These are phyloP conservation scores for Smutsia temminckii DNA, from an alignment of 2,797 vertebrate species.

Conservation along the genomic window DNA sequence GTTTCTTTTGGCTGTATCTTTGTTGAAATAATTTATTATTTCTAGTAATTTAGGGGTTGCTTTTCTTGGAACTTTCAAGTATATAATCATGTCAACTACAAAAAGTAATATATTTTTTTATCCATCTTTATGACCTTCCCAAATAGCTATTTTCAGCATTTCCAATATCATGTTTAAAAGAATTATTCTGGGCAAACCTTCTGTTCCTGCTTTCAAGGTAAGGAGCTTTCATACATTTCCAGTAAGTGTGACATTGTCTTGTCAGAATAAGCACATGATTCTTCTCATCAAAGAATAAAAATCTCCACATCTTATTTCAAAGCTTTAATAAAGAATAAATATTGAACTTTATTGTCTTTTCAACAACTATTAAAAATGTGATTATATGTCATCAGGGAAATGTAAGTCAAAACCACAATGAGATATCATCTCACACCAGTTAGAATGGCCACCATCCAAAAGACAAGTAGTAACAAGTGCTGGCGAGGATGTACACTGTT, in stretches of 20 bases:
- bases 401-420: too few species aligned
- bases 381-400: too few species aligned
- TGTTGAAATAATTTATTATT: slow-evolving; percentile 69
- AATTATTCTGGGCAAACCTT: background rate
- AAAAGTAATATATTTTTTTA: slow-evolving; percentile 44
- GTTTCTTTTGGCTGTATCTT: slow-evolving; percentile 63
- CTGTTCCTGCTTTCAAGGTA: background rate
- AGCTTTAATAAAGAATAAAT: background rate
- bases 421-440: too few species aligned
- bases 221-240: background rate
- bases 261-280: background rate
- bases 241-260: background rate
- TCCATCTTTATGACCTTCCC: slow-evolving; percentile 42
- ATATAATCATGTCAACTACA: slow-evolving; percentile 54
- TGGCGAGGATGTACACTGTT: too few species aligned
- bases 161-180: background rate
- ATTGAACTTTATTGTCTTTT: background rate
- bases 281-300: background rate
- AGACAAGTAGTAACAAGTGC: too few species aligned
- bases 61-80: slow-evolving; percentile 70
- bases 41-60: slow-evolving; percentile 54
- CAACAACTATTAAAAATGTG: background rate
- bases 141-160: slow-evolving; percentile 48
- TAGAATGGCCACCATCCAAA: too few species aligned
- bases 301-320: background rate